A percentile compares a stretch with the other conserved stretches of the same genome.
phyloP scores from a whole-genome alignment of 2,797 vertebrate species.

The Sebastes matsubarae region DNA sequence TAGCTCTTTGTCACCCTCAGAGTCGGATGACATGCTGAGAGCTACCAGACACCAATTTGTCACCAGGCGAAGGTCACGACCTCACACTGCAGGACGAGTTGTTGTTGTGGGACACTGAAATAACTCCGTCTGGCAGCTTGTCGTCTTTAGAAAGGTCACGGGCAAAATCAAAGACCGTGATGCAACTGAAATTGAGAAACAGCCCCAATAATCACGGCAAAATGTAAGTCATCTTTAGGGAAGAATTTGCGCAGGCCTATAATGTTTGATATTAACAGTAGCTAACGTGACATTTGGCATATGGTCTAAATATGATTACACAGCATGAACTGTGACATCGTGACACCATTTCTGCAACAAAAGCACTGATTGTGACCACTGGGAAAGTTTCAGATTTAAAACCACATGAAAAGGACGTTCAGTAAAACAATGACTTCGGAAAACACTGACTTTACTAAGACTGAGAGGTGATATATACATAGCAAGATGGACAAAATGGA shows the following conservation, averaged over 20 bases:
- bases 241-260: fast-evolving
- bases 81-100: conserved; percentile 24
- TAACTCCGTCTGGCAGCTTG: conserved; percentile 31
- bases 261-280: neutral
- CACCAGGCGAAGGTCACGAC: conserved; percentile 25
- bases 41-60: conserved; percentile 3
- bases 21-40: neutral
- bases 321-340: neutral
- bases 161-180: neutral
- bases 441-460: neutral
- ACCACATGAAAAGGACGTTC: neutral
- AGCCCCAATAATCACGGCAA: neutral
- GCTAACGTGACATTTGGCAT: neutral
- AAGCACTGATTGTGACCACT: neutral
- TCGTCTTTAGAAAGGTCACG: neutral
- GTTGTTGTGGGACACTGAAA: conserved; percentile 33
- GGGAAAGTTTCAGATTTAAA: neutral
- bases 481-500: neutral
- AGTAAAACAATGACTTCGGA: neutral
- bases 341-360: neutral
- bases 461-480: neutral
- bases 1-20: neutral
- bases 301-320: neutral
- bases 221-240: neutral
- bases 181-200: neutral